Evolutionary conservation across 2,113 vertebrate genomes (phyloP).

Genomic region (Stegostoma tigrinum): DNA sequence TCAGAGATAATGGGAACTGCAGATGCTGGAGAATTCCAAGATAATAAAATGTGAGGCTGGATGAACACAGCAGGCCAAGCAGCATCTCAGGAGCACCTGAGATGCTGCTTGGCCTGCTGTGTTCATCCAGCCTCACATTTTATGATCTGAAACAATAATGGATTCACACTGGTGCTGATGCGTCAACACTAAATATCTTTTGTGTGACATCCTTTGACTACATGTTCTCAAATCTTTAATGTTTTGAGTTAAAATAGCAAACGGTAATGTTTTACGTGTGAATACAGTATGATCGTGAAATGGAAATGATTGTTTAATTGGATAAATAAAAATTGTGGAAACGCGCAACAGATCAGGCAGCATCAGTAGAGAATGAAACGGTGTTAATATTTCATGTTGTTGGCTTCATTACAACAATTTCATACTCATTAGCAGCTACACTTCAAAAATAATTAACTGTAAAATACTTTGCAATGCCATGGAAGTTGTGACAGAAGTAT

Average conservation of each 20-base stretch:
- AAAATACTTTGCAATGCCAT: neutral
- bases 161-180: neutral
- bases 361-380: neutral
- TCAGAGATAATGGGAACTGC: too few species aligned
- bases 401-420: neutral
- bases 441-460: neutral
- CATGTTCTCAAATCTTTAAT: neutral
- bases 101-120: too few species aligned
- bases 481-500: neutral
- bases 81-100: too few species aligned
- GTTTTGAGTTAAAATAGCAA: neutral
- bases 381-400: neutral
- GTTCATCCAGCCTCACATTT: too few species aligned
- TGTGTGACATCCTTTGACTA: neutral
- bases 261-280: neutral
- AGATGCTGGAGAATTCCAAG: too few species aligned
- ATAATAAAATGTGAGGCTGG: too few species aligned
- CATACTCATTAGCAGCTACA: neutral
- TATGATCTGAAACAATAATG: neutral
- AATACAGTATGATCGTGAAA: neutral
- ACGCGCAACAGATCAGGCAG: neutral
- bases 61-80: neutral
- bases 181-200: neutral
- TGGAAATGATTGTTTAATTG: neutral
- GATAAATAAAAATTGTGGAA: neutral